Percentiles rank a stretch among this genome's conserved stretches.
phyloP scores from a whole-genome alignment of 2,797 vertebrate genomes.

The Mionectes olivaceus region DNA sequence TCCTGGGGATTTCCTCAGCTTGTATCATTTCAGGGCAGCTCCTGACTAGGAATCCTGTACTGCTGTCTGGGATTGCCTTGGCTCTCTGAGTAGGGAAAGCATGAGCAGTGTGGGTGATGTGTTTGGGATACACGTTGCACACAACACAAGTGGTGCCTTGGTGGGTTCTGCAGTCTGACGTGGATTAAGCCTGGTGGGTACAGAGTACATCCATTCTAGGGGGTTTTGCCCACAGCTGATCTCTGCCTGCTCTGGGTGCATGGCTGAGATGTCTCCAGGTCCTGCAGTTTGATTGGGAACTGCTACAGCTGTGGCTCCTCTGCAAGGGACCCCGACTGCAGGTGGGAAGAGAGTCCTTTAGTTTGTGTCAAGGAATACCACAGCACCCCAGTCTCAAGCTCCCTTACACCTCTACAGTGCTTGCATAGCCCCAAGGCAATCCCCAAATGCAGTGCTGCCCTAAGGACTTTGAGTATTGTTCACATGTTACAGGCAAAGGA shows the following conservation, averaged over 20 bases:
- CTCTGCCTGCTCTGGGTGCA: background rate
- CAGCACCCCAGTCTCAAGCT: background rate
- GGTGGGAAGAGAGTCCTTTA: background rate
- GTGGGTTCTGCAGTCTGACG: background rate
- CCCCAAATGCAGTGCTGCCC: background rate
- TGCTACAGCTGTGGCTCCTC: background rate
- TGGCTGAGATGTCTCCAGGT: background rate
- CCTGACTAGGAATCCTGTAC: background rate
- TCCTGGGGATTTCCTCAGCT: background rate
- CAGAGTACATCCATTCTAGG: fast-evolving
- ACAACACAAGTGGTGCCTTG: fast-evolving
- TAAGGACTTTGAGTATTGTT: background rate
- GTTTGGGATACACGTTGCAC: background rate
- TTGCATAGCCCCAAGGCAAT: background rate
- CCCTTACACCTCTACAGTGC: background rate
- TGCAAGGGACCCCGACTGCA: fast-evolving
- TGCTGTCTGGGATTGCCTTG: background rate
- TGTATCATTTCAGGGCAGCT: background rate
- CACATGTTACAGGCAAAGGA: background rate
- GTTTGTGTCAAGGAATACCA: background rate
- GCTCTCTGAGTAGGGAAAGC: background rate
- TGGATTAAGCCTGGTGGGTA: background rate
- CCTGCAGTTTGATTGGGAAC: background rate
- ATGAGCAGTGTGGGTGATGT: background rate
- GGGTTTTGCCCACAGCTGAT: background rate